Percentiles rank a stretch among this genome's conserved stretches.
Evolutionary conservation across 2,888 invertebrate species (phyloP).

Genomic region (Syritta pipiens): DNA sequence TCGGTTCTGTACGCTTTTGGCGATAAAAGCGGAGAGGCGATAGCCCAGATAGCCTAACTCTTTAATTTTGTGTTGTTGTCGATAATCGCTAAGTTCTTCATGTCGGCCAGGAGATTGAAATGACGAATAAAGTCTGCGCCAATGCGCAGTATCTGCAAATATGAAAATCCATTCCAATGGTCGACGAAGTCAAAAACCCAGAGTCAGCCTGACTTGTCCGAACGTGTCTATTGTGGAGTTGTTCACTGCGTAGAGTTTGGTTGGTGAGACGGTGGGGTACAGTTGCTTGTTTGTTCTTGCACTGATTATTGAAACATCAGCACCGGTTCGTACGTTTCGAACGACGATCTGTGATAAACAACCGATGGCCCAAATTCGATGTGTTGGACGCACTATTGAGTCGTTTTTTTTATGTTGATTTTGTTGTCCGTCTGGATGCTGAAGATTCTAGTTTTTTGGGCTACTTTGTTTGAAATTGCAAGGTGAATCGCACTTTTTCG

Average conservation of each 20-base stretch:
- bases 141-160: slow-evolving; percentile 20
- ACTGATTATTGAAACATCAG: slow-evolving; percentile 16
- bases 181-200: slow-evolving; percentile 27
- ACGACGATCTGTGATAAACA: too few species aligned
- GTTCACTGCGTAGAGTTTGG: slow-evolving; percentile 28
- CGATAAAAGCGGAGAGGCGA: not conserved
- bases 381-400: not conserved
- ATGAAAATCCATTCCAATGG: slow-evolving; percentile 39
- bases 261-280: not conserved
- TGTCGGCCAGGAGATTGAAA: slow-evolving; percentile 10
- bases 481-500: slow-evolving; percentile 1
- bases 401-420: not conserved
- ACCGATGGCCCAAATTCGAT: not conserved
- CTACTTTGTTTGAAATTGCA: not conserved
- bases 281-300: not conserved
- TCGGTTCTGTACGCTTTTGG: not conserved
- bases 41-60: not conserved
- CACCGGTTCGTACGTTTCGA: not conserved
- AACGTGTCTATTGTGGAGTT: slow-evolving; percentile 35
- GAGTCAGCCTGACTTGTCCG: slow-evolving; percentile 11
- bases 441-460: not conserved
- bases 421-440: not conserved
- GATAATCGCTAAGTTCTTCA: not conserved
- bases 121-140: slow-evolving; percentile 21
- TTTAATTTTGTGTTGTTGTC: not conserved